Evolutionary conservation across 2,888 invertebrate genomes (phyloP), one percentile per base, ranked within the genome.

Genomic region (Morinoia aosen): DNA sequence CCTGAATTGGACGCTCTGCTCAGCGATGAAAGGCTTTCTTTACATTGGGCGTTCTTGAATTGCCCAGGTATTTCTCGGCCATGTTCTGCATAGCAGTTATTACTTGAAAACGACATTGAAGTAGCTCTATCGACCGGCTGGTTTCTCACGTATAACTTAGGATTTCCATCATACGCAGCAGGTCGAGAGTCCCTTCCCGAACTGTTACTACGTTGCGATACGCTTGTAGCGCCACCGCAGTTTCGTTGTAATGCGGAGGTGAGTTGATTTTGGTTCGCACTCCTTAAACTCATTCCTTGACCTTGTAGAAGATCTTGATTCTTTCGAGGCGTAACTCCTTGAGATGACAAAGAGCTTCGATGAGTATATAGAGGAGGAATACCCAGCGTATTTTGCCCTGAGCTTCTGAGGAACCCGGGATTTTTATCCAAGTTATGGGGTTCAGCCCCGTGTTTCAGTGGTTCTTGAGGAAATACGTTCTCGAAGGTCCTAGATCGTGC

Each of bases 301-400:
- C 33, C 25, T 76, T 8, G 76, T 14, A 76, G 8, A 76, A 33
- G 76, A 33, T 76, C 76, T 33, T 76, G 76, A 76, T 76, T 76
- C 0, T 76, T 76, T 76, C 33, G 19, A 40, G 11, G 39, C 39
- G 90, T 39, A 16, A 12, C 90, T 90, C 90, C 40, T 90, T 90
- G 39, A 90, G 48, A 48, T 40, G 48, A 8, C 90, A 48, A 2
- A 16, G 40, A 39, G 90, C 90, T 90, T 40, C 19, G 90, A 90
- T 90, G 90, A 40, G 90, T 90, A 90, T 90, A 40, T 0, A 90
- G 90, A 7, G 90, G 90, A 16, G 90, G 90, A 48, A 90, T 90
- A 90, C 90, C 90, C 11, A 90, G 90, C 14, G 90, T 90, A 40
- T 90, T 90, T 90, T 90, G 90, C 40, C 90, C 39, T 10, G n/a